These are phyloP conservation scores for Bubo blakistoni DNA, from an alignment of 2,113 vertebrate species.

Conservation along the genomic window DNA sequence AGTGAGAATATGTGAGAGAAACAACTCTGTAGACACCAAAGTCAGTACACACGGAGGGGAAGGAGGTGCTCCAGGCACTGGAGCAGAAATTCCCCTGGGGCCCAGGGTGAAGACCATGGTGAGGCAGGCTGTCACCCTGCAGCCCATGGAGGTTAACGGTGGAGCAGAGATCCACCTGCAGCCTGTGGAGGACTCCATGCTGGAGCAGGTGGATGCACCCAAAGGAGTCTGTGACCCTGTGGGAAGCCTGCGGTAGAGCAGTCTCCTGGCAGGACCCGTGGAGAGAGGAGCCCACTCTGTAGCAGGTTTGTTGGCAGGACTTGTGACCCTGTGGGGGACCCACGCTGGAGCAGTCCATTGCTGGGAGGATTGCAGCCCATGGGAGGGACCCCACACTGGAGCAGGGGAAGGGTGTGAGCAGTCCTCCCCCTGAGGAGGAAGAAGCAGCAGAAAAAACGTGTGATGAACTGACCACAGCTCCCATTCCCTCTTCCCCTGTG, in stretches of 20 bases:
- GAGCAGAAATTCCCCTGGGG: background rate
- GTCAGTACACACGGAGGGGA: background rate
- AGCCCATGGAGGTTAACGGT: background rate
- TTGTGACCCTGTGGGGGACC: accelerated
- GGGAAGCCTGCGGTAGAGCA: accelerated
- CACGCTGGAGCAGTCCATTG: accelerated
- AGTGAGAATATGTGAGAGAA: background rate
- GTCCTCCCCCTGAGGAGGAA: background rate
- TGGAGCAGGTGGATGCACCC: background rate
- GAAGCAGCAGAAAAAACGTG: accelerated
- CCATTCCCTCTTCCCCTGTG: background rate
- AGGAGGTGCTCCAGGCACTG: background rate
- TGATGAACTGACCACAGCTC: background rate
- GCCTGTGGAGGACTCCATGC: accelerated
- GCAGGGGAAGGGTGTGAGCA: background rate
- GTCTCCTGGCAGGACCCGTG: background rate
- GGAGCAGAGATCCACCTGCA: background rate
- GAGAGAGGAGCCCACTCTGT: background rate
- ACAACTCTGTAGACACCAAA: background rate
- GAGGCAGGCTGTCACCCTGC: background rate
- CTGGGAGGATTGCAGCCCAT: background rate
- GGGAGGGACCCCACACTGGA: background rate
- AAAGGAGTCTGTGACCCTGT: accelerated
- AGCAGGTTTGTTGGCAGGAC: background rate
- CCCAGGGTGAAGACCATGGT: background rate